These are phyloP conservation scores for Apodemus agrarius DNA, from an alignment of 2,797 vertebrate species.

Conservation along the genomic window DNA sequence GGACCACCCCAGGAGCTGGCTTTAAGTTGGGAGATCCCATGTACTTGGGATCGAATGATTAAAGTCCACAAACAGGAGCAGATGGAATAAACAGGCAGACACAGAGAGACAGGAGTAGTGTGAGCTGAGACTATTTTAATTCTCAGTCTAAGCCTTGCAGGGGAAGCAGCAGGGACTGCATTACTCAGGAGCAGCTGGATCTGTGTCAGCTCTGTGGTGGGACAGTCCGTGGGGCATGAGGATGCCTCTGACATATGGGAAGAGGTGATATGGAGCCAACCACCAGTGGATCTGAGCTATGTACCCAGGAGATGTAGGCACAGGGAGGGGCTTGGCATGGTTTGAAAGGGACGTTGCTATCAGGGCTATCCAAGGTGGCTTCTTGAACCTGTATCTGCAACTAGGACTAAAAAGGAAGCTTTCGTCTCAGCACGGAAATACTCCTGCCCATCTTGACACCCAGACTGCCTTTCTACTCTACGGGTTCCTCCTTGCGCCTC, in stretches of 20 bases:
- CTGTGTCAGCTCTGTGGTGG: neutral
- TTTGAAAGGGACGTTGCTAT: neutral
- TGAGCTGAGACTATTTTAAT: neutral
- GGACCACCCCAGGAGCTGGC: neutral
- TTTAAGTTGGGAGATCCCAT: neutral
- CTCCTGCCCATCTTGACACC: neutral
- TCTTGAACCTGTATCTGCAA: neutral
- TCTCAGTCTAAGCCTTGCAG: neutral
- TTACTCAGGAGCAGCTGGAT: neutral
- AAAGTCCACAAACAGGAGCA: neutral
- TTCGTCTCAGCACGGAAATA: neutral
- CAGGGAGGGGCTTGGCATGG: neutral
- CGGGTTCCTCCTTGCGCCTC: too few species aligned
- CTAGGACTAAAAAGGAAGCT: neutral
- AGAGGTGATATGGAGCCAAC: neutral
- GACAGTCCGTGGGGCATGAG: neutral
- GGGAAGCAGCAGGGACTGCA: too few species aligned
- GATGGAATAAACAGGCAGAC: neutral
- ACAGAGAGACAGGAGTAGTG: neutral
- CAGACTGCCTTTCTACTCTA: neutral
- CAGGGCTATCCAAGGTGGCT: neutral
- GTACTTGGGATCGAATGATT: neutral
- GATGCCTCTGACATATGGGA: neutral
- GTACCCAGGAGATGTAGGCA: neutral
- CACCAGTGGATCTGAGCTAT: neutral